phyloP scores from a whole-genome alignment of 2,888 invertebrate genomes.

The Stenotaenia linearis region DNA sequence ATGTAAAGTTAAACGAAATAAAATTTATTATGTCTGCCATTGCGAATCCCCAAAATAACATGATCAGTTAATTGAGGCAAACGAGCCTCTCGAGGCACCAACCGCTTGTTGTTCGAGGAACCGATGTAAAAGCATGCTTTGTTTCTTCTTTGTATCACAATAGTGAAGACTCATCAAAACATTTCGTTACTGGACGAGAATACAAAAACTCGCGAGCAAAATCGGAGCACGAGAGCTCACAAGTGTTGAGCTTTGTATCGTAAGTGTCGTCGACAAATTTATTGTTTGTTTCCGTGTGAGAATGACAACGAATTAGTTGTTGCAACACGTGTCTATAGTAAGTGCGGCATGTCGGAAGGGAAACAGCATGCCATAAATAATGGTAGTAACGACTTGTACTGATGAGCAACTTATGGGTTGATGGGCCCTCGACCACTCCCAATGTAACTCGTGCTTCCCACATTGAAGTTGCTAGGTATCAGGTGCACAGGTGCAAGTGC shows the following conservation, averaged over 20 bases:
- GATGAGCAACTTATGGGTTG: conserved; percentile 24
- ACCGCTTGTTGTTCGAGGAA: neutral
- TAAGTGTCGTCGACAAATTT: neutral
- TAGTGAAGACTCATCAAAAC: neutral
- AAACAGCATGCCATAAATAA: conserved; percentile 14
- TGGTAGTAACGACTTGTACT: conserved; percentile 13
- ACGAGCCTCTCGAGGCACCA: neutral
- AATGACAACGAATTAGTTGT: neutral
- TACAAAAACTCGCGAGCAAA: too few relatives aligned
- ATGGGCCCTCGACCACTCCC: conserved; percentile 5
- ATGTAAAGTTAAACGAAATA: neutral
- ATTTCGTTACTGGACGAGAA: too few relatives aligned
- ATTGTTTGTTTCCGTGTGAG: neutral
- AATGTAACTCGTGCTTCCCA: neutral
- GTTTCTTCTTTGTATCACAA: neutral
- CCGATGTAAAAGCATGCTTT: neutral
- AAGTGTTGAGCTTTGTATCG: neutral
- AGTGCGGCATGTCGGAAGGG: neutral
- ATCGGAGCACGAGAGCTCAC: neutral
- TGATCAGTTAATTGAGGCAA: neutral
- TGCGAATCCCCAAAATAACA: neutral
- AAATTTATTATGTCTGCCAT: neutral
- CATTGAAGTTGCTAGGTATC: neutral
- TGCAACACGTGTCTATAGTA: neutral
- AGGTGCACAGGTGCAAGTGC: neutral